These are phyloP conservation scores for Heliconius himera DNA, from an alignment of 1,140 invertebrate species.

Conservation along the genomic window DNA sequence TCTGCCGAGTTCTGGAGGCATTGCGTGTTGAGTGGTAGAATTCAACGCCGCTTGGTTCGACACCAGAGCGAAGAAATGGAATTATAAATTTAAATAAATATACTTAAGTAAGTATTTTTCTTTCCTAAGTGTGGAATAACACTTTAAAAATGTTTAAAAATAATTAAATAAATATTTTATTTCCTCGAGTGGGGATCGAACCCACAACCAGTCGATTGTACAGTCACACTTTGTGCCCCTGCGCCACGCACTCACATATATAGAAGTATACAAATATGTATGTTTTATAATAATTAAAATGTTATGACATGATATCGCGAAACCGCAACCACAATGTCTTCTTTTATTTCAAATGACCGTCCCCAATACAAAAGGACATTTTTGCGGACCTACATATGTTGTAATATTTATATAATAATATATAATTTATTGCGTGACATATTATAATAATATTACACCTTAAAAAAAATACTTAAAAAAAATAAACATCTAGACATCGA, in stretches of 20 bases:
- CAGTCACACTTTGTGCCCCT: no score
- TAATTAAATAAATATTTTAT: no score
- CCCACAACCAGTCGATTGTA: no score
- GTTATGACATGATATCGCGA: slow-evolving; percentile 12
- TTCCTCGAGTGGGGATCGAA: no score
- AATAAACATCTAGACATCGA: slow-evolving; percentile 17
- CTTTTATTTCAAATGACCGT: slow-evolving; percentile 19
- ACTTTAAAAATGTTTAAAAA: no score
- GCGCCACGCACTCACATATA: not conserved
- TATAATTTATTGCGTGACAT: slow-evolving; percentile 14
- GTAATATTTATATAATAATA: not conserved
- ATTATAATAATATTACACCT: slow-evolving; percentile 10
- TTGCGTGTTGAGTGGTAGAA: no score
- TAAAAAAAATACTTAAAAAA: slow-evolving; percentile 1
- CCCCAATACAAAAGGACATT: slow-evolving; percentile 10
- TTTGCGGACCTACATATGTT: not conserved
- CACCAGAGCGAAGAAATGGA: no score
- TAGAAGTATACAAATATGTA: not conserved
- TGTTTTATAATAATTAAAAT: slow-evolving; percentile 13
- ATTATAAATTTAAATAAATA: no score
- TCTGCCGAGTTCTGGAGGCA: no score
- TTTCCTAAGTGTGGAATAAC: no score
- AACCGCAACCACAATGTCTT: slow-evolving; percentile 23
- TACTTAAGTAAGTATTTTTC: no score
- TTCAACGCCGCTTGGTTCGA: no score